phyloP scores from a whole-genome alignment of 2,888 invertebrate species.

The Temnothorax ravouxi region DNA sequence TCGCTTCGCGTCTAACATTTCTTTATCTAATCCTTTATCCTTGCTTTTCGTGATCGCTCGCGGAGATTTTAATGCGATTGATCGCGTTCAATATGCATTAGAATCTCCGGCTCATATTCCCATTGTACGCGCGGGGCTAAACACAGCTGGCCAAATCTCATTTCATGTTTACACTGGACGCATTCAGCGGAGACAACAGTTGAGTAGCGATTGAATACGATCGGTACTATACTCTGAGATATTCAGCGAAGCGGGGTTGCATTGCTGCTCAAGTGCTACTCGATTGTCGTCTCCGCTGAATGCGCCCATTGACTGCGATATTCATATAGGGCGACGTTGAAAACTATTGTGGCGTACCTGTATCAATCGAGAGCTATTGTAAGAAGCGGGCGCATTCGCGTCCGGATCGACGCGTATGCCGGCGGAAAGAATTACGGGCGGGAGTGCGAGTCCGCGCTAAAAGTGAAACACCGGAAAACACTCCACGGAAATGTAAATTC shows the following conservation, averaged over 20 bases:
- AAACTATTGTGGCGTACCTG: slow-evolving; percentile 39
- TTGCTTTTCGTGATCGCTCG: background rate
- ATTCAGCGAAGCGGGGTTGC: slow-evolving; percentile 35
- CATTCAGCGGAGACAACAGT: slow-evolving; percentile 51
- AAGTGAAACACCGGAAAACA: slow-evolving; percentile 15
- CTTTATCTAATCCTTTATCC: background rate
- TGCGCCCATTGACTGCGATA: slow-evolving; percentile 45
- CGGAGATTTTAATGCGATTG: background rate
- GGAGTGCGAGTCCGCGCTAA: background rate
- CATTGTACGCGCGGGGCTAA: background rate
- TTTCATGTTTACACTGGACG: slow-evolving; percentile 45
- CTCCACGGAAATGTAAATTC: slow-evolving; percentile 31
- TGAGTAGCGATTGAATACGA: slow-evolving; percentile 49
- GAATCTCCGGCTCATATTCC: background rate
- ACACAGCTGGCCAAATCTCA: slow-evolving; percentile 32
- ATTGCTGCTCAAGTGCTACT: slow-evolving; percentile 54
- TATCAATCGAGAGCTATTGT: slow-evolving; percentile 32
- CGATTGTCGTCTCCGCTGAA: slow-evolving; percentile 49
- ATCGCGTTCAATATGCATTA: slow-evolving; percentile 1
- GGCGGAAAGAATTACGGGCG: slow-evolving; percentile 27
- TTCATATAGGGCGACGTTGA: slow-evolving; percentile 43
- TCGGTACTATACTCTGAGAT: slow-evolving; percentile 49
- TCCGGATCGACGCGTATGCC: background rate
- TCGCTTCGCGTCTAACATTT: background rate
- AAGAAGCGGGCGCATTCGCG: slow-evolving; percentile 10